phyloP scores from a whole-genome alignment of 1,140 invertebrate species.

The Pseudobourletiella spinata region DNA sequence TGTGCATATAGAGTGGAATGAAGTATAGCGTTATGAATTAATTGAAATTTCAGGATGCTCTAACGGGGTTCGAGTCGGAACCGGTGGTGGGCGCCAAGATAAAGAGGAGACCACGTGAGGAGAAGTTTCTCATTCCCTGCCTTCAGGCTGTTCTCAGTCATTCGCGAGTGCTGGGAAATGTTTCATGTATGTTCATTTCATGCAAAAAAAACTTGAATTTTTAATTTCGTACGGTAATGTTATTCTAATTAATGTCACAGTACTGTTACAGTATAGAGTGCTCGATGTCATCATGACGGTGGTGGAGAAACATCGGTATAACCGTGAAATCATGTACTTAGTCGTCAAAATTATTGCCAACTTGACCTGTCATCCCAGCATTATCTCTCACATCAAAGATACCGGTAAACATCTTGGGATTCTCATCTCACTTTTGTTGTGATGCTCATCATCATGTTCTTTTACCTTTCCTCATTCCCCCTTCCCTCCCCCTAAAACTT shows the following conservation, averaged over 20 bases:
- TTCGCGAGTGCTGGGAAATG: neutral
- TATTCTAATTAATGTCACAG: neutral
- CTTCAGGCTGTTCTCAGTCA: slow-evolving; percentile 24
- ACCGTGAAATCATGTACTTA: slow-evolving; percentile 11
- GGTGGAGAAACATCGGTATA: neutral
- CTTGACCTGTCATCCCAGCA: neutral
- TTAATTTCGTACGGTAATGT: neutral
- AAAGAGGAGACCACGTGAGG: neutral
- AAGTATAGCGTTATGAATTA: no score
- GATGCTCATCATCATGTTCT: no score
- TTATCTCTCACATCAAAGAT: neutral
- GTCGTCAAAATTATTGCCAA: slow-evolving; percentile 28
- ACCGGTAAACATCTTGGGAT: no score
- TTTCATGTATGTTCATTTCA: slow-evolving; percentile 14
- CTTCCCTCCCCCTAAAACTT: no score
- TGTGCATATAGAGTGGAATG: no score
- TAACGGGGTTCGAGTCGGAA: slow-evolving; percentile 19
- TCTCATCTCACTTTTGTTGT: no score
- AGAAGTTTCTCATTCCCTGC: slow-evolving; percentile 7
- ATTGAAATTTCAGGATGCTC: slow-evolving; percentile 6
- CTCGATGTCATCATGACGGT: slow-evolving; percentile 8
- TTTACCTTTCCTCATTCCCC: no score
- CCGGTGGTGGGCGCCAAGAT: neutral
- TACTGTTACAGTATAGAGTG: neutral
- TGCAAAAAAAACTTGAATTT: neutral